Base-by-base conservation (phyloP, 1,140 invertebrate species). In the Lasioglossum baleicum region DNA sequence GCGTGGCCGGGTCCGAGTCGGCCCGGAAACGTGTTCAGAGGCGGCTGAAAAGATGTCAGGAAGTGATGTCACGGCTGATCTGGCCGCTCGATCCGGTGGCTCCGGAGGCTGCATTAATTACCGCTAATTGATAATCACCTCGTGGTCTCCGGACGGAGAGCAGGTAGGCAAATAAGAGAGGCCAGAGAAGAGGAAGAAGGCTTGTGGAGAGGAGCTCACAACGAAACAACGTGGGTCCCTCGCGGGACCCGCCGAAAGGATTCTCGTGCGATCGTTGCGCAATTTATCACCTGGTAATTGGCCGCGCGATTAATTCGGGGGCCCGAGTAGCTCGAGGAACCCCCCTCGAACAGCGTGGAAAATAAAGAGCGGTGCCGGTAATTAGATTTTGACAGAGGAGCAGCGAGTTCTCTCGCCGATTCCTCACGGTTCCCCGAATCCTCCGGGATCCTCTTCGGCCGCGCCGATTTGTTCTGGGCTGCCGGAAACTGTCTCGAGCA, bases 41-140 rank as follows among this genome's bases (percentile, higher is more conserved):
- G 48, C 20, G 35, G 63, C 42, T 72, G 48, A 17, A 42, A 78
- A 61, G 48, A 72, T 63, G 56, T 71, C 42, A 70, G 66, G n/a
- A 76, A 76, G 42, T 44, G 51, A 83, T 56, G 68, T 77, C 73
- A 72, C 44, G 40, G 22, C 11, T 22, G 51, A 51, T 26, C 67
- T 65, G 61, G 15, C 48, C 20, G 26, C 11, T 78, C 67, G 68
- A 82, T 81, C 26, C 53, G 13, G 11, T 56, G 40, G 2, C 56
- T 22, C 53, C 15, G 63, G 67, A 68, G 44, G 17, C 22, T 13
- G 53, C 48, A 44, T 82, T 83, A 82, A 83, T 83, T 81, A 77
- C 67, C 48, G 58, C 66, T 81, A 81, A 81, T 81, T 82, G 80
- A 69, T 83, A 83, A 70, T 56, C 63, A 61, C 64, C 64, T 68